Percentiles rank a stretch among this genome's conserved stretches.
These are phyloP conservation scores for Arremon brunneinucha DNA, from an alignment of 2,797 vertebrate genomes.

Conservation along the genomic window DNA sequence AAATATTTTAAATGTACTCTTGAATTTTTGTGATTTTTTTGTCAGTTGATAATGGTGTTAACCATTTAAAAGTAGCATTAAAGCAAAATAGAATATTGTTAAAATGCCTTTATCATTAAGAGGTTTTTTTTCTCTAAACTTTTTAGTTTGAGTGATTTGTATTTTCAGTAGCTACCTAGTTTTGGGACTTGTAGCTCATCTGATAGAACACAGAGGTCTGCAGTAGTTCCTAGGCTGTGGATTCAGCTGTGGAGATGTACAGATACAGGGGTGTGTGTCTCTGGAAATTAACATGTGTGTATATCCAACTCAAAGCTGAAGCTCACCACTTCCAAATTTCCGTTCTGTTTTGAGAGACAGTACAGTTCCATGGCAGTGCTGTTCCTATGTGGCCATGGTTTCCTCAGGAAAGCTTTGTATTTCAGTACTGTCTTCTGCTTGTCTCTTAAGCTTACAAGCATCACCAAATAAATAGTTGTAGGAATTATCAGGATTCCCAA, in stretches of 20 bases:
- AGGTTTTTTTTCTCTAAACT: no score
- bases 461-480: neutral
- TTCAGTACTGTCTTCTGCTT: neutral
- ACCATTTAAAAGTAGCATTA: neutral
- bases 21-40: neutral
- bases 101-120: neutral
- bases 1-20: neutral
- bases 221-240: neutral
- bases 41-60: neutral
- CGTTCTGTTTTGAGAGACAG: neutral
- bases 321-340: neutral
- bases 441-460: neutral
- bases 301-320: neutral
- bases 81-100: neutral
- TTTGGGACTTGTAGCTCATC: neutral
- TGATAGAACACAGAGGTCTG: neutral
- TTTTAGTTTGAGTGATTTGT: neutral
- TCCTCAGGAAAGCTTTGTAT: neutral
- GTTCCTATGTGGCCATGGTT: neutral
- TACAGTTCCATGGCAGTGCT: neutral
- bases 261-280: neutral
- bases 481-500: neutral
- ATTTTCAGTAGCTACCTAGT: neutral
- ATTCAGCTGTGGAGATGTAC: neutral
- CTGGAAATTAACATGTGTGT: fast-evolving